Evolutionary conservation across 2,888 invertebrate species (phyloP).

Genomic region (Drosophila neutralis): DNA sequence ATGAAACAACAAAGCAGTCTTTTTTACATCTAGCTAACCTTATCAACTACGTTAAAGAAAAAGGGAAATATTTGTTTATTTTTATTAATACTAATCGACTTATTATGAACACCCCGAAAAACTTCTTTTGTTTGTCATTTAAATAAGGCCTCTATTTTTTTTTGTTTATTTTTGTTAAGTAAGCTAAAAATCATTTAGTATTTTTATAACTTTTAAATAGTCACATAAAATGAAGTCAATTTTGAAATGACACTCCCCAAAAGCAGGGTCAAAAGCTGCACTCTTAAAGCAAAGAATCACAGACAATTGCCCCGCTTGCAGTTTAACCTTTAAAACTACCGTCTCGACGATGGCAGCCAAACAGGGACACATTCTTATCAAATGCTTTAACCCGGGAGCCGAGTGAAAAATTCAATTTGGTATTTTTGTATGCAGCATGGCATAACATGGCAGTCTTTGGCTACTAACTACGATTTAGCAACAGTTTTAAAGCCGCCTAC

Average conservation of each 20-base stretch:
- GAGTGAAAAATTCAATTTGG: slow-evolving; percentile 26
- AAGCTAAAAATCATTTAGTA: background rate
- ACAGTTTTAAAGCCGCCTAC: slow-evolving; percentile 73
- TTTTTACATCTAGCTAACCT: background rate
- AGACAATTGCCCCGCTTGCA: slow-evolving; percentile 13
- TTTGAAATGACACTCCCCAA: background rate
- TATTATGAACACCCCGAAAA: background rate
- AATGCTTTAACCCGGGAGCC: slow-evolving; percentile 2
- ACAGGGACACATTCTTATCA: slow-evolving; percentile 7
- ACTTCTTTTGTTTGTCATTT: background rate
- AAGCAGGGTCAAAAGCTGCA: background rate
- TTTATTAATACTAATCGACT: background rate
- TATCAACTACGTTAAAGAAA: background rate
- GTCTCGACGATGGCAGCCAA: slow-evolving; percentile 6
- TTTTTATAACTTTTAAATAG: background rate
- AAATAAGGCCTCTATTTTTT: background rate
- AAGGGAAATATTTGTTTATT: background rate
- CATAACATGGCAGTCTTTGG: slow-evolving; percentile 2
- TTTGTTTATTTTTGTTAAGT: background rate
- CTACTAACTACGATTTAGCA: slow-evolving; percentile 51
- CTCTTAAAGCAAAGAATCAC: background rate
- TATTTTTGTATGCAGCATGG: slow-evolving; percentile 20
- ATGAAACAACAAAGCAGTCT: background rate
- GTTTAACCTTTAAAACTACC: slow-evolving; percentile 15
- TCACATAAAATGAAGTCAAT: background rate